Conservation (phyloP, 2,113 vertebrate genomes). For the Hypomesus transpacificus region DNA sequence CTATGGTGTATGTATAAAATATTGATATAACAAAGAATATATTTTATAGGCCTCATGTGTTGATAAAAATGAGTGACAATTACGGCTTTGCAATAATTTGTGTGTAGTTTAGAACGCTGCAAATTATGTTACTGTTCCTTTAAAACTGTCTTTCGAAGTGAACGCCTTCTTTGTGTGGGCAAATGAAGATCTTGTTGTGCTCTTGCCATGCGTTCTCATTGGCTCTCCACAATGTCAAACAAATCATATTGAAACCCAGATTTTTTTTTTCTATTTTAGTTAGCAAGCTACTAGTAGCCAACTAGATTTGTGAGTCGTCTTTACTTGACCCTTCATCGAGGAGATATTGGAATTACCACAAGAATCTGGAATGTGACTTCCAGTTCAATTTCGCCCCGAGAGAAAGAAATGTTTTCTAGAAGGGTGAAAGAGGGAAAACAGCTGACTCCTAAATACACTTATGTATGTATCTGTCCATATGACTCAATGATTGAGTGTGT, state of each 20-base stretch:
- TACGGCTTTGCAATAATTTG: neutral
- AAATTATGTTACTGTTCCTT: slow-evolving; percentile 51
- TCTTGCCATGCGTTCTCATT: slow-evolving; percentile 44
- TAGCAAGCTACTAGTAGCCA: slow-evolving; percentile 21
- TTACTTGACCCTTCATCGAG: slow-evolving; percentile 18
- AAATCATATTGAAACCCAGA: slow-evolving; percentile 27
- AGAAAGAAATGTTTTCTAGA: slow-evolving; percentile 72
- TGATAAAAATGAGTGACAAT: neutral
- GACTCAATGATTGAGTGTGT: slow-evolving; percentile 10
- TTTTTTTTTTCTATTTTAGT: slow-evolving; percentile 51
- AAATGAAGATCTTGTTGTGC: slow-evolving; percentile 36
- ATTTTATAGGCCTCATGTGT: neutral
- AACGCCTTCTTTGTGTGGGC: slow-evolving; percentile 18
- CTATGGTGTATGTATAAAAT: too few relatives aligned
- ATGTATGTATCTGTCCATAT: slow-evolving; percentile 55
- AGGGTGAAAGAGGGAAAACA: slow-evolving; percentile 64
- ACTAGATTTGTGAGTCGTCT: slow-evolving; percentile 11
- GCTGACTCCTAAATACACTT: slow-evolving; percentile 70
- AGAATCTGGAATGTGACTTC: slow-evolving; percentile 59
- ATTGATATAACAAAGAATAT: too few relatives aligned
- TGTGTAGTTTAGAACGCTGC: neutral
- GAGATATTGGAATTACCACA: slow-evolving; percentile 35
- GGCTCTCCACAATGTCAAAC: slow-evolving; percentile 48
- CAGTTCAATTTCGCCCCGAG: slow-evolving; percentile 35
- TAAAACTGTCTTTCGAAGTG: slow-evolving; percentile 48